phyloP scores from a whole-genome alignment of 2,113 vertebrate species.

The Strix aluco region DNA sequence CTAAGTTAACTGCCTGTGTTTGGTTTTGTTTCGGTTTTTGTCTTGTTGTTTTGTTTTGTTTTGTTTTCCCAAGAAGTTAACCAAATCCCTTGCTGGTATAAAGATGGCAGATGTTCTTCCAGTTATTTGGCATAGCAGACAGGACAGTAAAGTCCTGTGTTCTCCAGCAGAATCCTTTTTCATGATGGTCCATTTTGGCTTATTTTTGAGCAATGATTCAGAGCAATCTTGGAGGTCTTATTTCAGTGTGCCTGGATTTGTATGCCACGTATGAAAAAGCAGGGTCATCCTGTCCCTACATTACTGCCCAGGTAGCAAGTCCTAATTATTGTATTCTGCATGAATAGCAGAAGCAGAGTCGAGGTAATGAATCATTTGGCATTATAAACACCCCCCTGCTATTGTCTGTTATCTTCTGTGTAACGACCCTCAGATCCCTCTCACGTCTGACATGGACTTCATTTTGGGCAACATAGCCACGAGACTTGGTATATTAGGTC shows the following conservation, averaged over 20 bases:
- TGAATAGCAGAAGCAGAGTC: not conserved
- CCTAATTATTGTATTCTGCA: not conserved
- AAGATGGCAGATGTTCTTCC: not conserved
- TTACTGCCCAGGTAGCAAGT: not conserved
- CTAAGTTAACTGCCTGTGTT: not conserved
- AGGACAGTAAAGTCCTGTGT: not conserved
- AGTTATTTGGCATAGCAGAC: not conserved
- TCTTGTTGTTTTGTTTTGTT: not conserved
- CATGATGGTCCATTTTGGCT: not conserved
- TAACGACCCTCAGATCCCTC: not conserved
- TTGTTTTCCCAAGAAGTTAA: not conserved
- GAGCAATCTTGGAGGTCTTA: not conserved
- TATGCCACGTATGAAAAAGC: not conserved
- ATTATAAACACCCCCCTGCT: not conserved
- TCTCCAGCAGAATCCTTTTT: not conserved
- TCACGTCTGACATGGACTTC: not conserved
- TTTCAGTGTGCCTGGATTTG: not conserved
- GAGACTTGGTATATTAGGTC: not conserved
- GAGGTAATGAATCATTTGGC: not conserved
- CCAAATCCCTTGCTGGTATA: not conserved
- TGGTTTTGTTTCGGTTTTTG: not conserved
- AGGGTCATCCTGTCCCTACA: not conserved
- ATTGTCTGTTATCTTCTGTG: not conserved
- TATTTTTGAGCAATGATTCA: not conserved
- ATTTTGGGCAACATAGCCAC: not conserved